Evolutionary conservation across 2,113 vertebrate genomes (phyloP), one percentile per base, ranked within the genome.

Genomic region (Proterorhinus semilunaris): DNA sequence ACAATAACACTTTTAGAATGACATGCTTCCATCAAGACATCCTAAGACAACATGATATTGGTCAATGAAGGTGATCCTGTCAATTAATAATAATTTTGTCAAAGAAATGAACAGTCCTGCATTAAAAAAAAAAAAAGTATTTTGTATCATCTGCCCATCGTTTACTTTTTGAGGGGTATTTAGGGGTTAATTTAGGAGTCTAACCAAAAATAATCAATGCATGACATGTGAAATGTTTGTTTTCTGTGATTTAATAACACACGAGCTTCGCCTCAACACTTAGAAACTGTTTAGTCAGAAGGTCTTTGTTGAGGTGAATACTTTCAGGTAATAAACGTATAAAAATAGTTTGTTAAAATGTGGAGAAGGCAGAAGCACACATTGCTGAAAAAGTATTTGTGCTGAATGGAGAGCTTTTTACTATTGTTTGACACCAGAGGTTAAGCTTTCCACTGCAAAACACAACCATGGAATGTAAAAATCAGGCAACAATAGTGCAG

Each of bases 391-490:
- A 45, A 45, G 42, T 55, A 43, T 43, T 13, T 44, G 11, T 42
- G 55, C 42, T 45, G 58, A 61, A 44, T 61, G 58, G 36, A 42
- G 58, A 9, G 58, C 42, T n/a, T 42, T 61, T 43, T 44, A 45
- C 36, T 61, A n/a, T 9, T 45, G 58, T n/a, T 61, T 61, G 58
- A 61, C 58, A 61, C 15, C 4, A 8, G 42, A 42, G 58, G 15
- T 61, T 61, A 45, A n/a, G 58, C 58, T 61, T 15, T 42, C 58
- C 8, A 61, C 16, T 61, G 58, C 13, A 61, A 61, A 44, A 61
- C 16, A 61, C 58, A 13, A n/a, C 12, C 7, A 6, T 45, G 58
- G 58, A 61, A 61, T 61, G 44, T 61, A 11, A 61, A 61, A 61
- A 61, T 36, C 42, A 43, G 15, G 58, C 42, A 61, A 61, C 58